These are phyloP conservation scores for Hemicentrotus pulcherrimus DNA, from an alignment of 35 echinoderm and acorn worm species.

Conservation along the genomic window DNA sequence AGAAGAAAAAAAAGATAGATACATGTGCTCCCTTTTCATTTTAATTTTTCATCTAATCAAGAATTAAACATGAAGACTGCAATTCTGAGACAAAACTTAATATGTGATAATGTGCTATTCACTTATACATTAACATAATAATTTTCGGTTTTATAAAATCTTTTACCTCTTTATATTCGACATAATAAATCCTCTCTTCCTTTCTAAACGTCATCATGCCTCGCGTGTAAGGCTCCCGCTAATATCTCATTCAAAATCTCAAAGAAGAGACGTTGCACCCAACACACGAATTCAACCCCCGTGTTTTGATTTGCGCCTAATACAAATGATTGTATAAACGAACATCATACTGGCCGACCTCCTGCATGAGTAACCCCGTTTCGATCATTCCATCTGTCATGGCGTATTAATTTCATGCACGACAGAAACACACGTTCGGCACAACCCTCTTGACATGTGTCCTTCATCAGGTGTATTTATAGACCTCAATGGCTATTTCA, in stretches of 20 bases:
- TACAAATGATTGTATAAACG: background rate
- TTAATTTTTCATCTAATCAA: no score
- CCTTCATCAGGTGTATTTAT: conserved; percentile 2
- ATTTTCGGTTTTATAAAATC: no score
- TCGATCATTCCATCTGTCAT: conserved; percentile 2
- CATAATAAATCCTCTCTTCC: no score
- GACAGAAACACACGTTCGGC: background rate
- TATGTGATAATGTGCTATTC: no score
- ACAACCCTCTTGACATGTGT: background rate
- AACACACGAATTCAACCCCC: background rate
- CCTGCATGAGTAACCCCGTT: background rate
- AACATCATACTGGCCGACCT: background rate
- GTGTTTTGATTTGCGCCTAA: background rate
- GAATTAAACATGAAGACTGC: no score
- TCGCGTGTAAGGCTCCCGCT: background rate
- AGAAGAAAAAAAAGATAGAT: no score
- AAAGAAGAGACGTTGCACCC: background rate
- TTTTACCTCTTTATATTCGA: no score
- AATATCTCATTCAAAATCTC: background rate
- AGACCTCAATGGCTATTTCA: background rate
- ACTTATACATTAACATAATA: no score
- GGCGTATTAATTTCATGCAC: conserved; percentile 2
- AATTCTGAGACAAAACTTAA: no score
- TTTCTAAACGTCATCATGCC: no score
- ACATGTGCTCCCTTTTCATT: no score